These are phyloP conservation scores for Phaonia tiefii DNA, from an alignment of 2,888 invertebrate species.

Conservation along the genomic window DNA sequence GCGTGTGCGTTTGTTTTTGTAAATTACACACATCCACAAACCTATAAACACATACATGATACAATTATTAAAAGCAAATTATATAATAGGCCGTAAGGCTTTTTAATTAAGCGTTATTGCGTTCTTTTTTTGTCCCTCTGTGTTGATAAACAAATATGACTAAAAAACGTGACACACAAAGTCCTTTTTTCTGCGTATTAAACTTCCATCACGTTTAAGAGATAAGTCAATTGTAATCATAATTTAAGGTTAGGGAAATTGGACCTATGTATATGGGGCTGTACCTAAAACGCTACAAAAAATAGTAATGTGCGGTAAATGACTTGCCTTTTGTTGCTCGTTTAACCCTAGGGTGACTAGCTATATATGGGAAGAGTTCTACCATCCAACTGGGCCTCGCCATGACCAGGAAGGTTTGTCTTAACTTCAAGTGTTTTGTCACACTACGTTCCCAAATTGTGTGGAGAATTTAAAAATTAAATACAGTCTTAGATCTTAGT, in stretches of 20 bases:
- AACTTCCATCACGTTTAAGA: conserved; percentile 27
- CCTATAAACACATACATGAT: conserved; percentile 10
- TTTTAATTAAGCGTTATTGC: conserved; percentile 50
- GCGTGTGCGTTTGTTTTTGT: conserved; percentile 20
- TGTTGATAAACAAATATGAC: conserved; percentile 15
- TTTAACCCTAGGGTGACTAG: no score
- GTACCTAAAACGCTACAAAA: no score
- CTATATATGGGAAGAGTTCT: no score
- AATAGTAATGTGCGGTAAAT: no score
- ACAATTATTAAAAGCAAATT: conserved; percentile 13
- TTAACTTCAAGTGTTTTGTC: no score
- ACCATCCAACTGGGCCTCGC: no score
- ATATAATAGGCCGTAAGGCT: conserved; percentile 43
- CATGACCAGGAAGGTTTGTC: no score
- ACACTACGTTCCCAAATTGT: no score
- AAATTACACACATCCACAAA: conserved; percentile 19
- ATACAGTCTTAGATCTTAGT: no score
- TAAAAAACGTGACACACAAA: not conserved
- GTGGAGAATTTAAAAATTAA: no score
- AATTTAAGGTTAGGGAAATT: conserved; percentile 19
- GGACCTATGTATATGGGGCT: not conserved
- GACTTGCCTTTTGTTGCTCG: no score
- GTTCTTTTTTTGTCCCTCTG: not conserved
- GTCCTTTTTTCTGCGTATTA: not conserved
- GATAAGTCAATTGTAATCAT: conserved; percentile 1